Percentiles rank a stretch among this genome's conserved stretches.
Evolutionary conservation across 2,113 vertebrate species (phyloP).

Genomic region (Macquaria australasica): DNA sequence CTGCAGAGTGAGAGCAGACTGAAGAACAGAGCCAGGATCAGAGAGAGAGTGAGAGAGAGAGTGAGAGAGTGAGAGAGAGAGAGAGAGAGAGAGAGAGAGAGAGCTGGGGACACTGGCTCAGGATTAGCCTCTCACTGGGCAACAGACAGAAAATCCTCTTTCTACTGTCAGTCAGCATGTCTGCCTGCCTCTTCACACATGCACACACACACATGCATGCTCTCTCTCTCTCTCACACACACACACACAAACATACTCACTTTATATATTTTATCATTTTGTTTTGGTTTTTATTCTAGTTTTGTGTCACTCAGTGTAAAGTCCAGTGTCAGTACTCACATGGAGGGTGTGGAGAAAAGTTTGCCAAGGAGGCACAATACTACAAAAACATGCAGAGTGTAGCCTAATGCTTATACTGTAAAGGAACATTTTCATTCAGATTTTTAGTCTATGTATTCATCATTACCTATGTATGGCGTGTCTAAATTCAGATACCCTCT

Average conservation of each 20-base stretch:
- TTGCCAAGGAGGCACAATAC: background rate
- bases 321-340: background rate
- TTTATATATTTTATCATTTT: background rate
- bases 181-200: constrained; percentile 51
- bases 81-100: constrained; percentile 16
- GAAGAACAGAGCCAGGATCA: constrained; percentile 56
- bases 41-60: constrained; percentile 45
- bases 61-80: constrained; percentile 48
- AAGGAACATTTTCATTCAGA: too few relatives aligned
- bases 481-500: background rate
- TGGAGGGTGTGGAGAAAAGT: background rate
- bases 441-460: background rate
- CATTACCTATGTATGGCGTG: background rate
- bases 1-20: constrained; percentile 57
- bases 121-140: constrained; percentile 70
- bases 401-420: background rate
- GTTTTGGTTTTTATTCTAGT: background rate
- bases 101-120: constrained; percentile 21
- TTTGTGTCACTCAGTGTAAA: constrained; percentile 3
- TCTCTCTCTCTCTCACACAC: constrained; percentile 62
- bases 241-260: background rate
- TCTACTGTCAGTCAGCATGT: constrained; percentile 69
- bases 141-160: constrained; percentile 78
- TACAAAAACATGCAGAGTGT: background rate
- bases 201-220: constrained; percentile 61